Evolutionary conservation across 2,797 vertebrate genomes (phyloP).

Genomic region (Hemitrygon akajei): DNA sequence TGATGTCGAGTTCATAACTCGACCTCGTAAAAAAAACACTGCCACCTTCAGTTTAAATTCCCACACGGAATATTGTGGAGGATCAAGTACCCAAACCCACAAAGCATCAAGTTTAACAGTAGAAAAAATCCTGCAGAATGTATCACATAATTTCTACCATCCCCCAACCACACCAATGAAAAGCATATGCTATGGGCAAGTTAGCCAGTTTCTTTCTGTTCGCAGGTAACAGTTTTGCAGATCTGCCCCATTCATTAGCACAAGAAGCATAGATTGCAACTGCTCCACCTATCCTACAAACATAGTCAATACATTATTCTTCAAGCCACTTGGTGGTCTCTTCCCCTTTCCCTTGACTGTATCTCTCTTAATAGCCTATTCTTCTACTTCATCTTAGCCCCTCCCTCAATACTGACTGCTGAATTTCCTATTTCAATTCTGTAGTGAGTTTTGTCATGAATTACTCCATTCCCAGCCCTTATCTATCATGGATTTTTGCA

Average conservation of each 20-base stretch:
- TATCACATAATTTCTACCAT: too few relatives aligned
- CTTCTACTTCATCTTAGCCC: not conserved
- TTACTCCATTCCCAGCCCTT: too few relatives aligned
- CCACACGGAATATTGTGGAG: too few relatives aligned
- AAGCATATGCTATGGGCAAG: not conserved
- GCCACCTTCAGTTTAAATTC: too few relatives aligned
- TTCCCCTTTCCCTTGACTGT: not conserved
- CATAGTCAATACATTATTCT: not conserved
- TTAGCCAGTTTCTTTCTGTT: not conserved
- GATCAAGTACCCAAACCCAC: too few relatives aligned
- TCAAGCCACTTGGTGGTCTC: not conserved
- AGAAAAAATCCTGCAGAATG: not conserved
- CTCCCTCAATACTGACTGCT: too few relatives aligned
- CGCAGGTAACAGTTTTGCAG: not conserved
- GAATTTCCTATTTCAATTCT: too few relatives aligned
- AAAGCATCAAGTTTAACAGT: not conserved
- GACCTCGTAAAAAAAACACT: too few relatives aligned
- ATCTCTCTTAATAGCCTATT: not conserved
- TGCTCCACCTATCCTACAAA: not conserved
- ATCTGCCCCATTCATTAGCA: not conserved
- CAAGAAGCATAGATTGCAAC: not conserved
- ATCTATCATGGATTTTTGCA: too few relatives aligned
- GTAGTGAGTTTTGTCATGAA: too few relatives aligned
- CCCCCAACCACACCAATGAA: too few relatives aligned
- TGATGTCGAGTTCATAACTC: too few relatives aligned